These are phyloP conservation scores for Knipowitschia caucasica DNA, from an alignment of 2,797 vertebrate genomes.

Conservation along the genomic window DNA sequence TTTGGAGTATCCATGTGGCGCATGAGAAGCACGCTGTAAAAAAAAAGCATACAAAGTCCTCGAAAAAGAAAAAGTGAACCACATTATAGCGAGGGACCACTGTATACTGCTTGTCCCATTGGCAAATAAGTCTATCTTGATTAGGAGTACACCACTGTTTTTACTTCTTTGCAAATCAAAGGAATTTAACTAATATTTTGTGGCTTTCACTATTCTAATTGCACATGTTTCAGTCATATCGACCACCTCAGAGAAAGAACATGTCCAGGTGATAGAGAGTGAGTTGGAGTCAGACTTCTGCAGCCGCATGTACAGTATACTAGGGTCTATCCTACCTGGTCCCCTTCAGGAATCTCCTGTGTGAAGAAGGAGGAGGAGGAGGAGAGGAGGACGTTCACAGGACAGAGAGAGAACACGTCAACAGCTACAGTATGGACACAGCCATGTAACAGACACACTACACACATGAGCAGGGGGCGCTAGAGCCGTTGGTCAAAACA, in stretches of 20 bases:
- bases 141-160: no score
- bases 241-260: constrained; percentile 39
- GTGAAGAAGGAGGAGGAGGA: constrained; percentile 77
- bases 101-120: no score
- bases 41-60: no score
- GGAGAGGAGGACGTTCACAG: constrained; percentile 81
- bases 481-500: no score
- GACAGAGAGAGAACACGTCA: constrained; percentile 99
- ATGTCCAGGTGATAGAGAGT: constrained; percentile 18
- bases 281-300: constrained; percentile 50
- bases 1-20: no score
- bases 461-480: constrained; percentile 45
- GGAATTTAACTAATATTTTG: not conserved
- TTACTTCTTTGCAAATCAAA: not conserved
- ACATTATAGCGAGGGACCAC: no score
- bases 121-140: no score
- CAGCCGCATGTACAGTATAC: constrained; percentile 63
- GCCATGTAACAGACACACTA: constrained; percentile 54
- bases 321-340: constrained; percentile 89
- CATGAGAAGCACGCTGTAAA: no score
- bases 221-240: constrained; percentile 33
- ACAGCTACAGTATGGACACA: constrained; percentile 82
- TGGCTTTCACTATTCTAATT: no score
- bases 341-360: constrained; percentile 99
- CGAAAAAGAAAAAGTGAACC: no score